Conservation (phyloP, 2,113 vertebrate genomes). For the Cephalopterus ornatus region DNA sequence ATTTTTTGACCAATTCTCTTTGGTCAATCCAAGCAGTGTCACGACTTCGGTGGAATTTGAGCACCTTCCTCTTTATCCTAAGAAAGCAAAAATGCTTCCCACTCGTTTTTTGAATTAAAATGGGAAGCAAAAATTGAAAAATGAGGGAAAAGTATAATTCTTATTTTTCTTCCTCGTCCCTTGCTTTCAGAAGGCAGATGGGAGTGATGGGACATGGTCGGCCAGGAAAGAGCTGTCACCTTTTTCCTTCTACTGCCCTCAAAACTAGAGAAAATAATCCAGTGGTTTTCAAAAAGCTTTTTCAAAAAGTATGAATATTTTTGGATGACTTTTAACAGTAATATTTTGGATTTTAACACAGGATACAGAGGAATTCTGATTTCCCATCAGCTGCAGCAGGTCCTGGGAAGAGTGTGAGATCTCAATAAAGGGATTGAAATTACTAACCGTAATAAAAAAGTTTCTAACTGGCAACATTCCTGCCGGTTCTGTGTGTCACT, state of each 20-base stretch:
- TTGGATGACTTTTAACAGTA: background rate
- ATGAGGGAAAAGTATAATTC: background rate
- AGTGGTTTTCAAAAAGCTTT: background rate
- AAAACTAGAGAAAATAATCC: background rate
- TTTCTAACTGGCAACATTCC: background rate
- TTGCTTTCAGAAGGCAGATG: background rate
- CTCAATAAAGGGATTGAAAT: background rate
- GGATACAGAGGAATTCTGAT: background rate
- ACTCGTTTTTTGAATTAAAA: background rate
- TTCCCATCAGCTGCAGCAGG: background rate
- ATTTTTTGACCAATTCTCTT: background rate
- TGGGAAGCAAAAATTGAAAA: background rate
- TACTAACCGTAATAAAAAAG: background rate
- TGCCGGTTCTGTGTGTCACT: background rate
- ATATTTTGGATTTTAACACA: background rate
- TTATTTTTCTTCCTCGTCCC: background rate
- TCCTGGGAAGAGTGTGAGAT: background rate
- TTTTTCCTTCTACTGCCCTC: background rate
- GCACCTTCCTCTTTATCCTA: background rate
- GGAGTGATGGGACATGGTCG: rapidly evolving
- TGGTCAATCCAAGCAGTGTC: background rate
- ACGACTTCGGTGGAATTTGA: background rate
- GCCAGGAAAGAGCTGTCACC: background rate
- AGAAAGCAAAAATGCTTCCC: background rate
- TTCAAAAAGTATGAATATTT: background rate